Evolutionary conservation across 2,113 vertebrate genomes (phyloP), one percentile per base, ranked within the genome.

Genomic region (Xerus inauris): DNA sequence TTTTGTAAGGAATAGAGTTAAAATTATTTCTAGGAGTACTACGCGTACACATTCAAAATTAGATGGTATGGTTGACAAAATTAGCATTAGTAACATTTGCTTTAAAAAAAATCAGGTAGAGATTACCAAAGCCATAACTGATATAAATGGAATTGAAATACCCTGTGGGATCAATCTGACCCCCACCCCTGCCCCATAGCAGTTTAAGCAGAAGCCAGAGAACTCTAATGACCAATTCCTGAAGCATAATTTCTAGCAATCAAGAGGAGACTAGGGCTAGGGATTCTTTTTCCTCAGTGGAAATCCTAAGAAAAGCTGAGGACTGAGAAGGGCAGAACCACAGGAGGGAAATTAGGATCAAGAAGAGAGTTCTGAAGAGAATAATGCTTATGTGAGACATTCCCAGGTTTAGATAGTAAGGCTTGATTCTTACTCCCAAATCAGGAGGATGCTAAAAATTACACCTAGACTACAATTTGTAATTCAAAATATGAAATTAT

Each of bases 91-190:
- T 89, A 64, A 82, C 19, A 71, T 91, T 81, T 72, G 47, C n/a
- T 59, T 76, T 87, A 73, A 91, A 95, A 91, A 95, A 67, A 87
- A 10, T 84, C 87, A 47, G 67, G 17, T 40, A 17, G 6, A 8
- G 75, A 81, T 84, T 93, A 38, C 8, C 79, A 77, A 84, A 79
- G 28, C 26, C 11, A 87, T 47, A 40, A 67, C 38, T 35, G n/a
- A 47, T 40, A 83, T 14, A 84, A 69, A 79, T 85, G 38, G 26
- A 49, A 3, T 26, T 54, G 19, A 64, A 84, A 87, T 4, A 83
- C 5, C 13, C 45, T 17, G 16, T 40, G 32, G 59, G 16, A 40
- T 11, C 64, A 69, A 24, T 8, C 30, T 77, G 69, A 51, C 76
- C 2, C n/a, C n/a, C n/a, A n/a, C n/a, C n/a, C n/a, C n/a, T n/a